Evolutionary conservation across 2,888 invertebrate species (phyloP).

Genomic region (Chelonus formosanus): DNA sequence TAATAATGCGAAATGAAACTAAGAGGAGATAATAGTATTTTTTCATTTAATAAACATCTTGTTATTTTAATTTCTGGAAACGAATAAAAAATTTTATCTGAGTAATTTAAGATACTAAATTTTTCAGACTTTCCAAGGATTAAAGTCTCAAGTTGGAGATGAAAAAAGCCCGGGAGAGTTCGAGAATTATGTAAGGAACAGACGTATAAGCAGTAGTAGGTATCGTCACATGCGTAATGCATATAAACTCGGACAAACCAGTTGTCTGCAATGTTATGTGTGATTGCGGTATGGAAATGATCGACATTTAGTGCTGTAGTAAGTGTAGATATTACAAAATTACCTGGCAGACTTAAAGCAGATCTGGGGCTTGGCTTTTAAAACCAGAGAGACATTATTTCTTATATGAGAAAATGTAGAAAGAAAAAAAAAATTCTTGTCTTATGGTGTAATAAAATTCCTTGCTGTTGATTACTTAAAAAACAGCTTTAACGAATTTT

Average conservation of each 20-base stretch:
- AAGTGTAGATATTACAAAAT: conserved; percentile 24
- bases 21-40: too few species aligned
- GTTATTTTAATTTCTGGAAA: too few species aligned
- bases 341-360: neutral
- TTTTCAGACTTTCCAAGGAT: neutral
- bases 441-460: conserved; percentile 15
- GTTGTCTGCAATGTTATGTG: conserved; percentile 49
- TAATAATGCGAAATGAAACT: too few species aligned
- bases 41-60: too few species aligned
- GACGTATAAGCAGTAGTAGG: too few species aligned
- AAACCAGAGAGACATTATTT: neutral
- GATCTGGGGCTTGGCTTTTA: neutral
- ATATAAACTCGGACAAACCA: conserved; percentile 48
- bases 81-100: neutral
- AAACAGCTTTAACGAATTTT: conserved; percentile 5
- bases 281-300: conserved; percentile 54
- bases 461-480: conserved; percentile 3
- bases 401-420: neutral
- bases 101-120: neutral
- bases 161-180: too few species aligned
- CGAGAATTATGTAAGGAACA: too few species aligned
- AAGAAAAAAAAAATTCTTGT: conserved; percentile 1
- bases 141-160: too few species aligned
- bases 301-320: conserved; percentile 51
- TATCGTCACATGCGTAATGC: too few species aligned